phyloP scores from a whole-genome alignment of 92 coral and sea anemone species.

The Isaurus tuberculatus region DNA sequence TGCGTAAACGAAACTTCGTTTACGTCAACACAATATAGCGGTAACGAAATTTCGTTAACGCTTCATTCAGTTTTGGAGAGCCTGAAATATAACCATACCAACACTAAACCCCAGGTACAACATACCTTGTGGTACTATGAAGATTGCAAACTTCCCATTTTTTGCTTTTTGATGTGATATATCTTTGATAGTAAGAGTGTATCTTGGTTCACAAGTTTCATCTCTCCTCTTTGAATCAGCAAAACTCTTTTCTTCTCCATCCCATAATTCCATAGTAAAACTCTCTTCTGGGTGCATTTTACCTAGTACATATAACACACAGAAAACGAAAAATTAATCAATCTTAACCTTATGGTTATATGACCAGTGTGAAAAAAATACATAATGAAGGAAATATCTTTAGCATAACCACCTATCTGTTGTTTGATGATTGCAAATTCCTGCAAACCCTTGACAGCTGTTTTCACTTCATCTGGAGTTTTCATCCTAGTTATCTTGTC shows the following conservation, averaged over 20 bases:
- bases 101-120: not conserved
- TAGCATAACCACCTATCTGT: conserved; percentile 57
- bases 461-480: conserved; percentile 60
- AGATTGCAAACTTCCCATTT: conserved; percentile 90
- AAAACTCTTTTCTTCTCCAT: conserved; percentile 33
- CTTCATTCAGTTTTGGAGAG: too few relatives aligned
- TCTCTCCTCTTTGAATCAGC: not conserved
- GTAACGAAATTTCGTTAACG: too few relatives aligned
- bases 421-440: conserved; percentile 76
- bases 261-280: conserved; percentile 72
- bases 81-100: not conserved
- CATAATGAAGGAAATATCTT: too few relatives aligned
- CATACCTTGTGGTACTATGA: conserved; percentile 95
- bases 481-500: conserved; percentile 74
- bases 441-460: conserved; percentile 68
- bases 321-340: not conserved
- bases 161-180: conserved; percentile 51
- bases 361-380: not conserved
- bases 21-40: too few relatives aligned
- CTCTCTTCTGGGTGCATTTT: conserved; percentile 55
- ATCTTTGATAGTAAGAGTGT: conserved; percentile 76
- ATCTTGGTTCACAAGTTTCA: conserved; percentile 67
- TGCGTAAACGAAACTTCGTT: too few relatives aligned
- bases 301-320: not conserved
- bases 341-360: not conserved